Evolutionary conservation across 1,140 invertebrate species (phyloP).

Genomic region (Cydia fagiglandana): DNA sequence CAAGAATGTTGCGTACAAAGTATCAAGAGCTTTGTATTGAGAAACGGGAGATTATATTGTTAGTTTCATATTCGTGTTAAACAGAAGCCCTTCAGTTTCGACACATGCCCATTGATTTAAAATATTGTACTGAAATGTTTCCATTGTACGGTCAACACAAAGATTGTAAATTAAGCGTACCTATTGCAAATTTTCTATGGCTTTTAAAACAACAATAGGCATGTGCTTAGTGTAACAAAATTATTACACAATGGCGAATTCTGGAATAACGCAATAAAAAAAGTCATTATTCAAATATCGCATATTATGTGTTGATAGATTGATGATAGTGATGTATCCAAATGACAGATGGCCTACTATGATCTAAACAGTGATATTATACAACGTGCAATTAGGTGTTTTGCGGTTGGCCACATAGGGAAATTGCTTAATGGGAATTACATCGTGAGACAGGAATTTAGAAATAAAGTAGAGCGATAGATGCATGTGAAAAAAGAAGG

Average conservation of each 20-base stretch:
- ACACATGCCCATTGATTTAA: slow-evolving; percentile 13
- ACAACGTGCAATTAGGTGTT: slow-evolving; percentile 57
- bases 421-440: slow-evolving; percentile 42
- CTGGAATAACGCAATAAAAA: slow-evolving; percentile 25
- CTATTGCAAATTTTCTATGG: background rate
- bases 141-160: slow-evolving; percentile 33
- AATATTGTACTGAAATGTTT: slow-evolving; percentile 26
- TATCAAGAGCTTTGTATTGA: slow-evolving; percentile 44
- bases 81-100: slow-evolving; percentile 26
- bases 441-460: slow-evolving; percentile 12
- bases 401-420: slow-evolving; percentile 48
- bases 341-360: slow-evolving; percentile 50
- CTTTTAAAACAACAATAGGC: background rate
- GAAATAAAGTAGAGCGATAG: slow-evolving; percentile 1
- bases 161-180: background rate
- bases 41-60: slow-evolving; percentile 46
- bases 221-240: background rate
- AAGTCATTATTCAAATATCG: slow-evolving; percentile 53
- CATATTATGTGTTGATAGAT: slow-evolving; percentile 48
- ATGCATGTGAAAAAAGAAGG: background rate
- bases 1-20: slow-evolving; percentile 43
- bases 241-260: slow-evolving; percentile 1
- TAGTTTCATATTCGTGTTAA: slow-evolving; percentile 42
- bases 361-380: slow-evolving; percentile 55
- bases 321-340: slow-evolving; percentile 50